Evolutionary conservation across 2,797 vertebrate genomes (phyloP).

Genomic region (Hapalemur alaotrensis): DNA sequence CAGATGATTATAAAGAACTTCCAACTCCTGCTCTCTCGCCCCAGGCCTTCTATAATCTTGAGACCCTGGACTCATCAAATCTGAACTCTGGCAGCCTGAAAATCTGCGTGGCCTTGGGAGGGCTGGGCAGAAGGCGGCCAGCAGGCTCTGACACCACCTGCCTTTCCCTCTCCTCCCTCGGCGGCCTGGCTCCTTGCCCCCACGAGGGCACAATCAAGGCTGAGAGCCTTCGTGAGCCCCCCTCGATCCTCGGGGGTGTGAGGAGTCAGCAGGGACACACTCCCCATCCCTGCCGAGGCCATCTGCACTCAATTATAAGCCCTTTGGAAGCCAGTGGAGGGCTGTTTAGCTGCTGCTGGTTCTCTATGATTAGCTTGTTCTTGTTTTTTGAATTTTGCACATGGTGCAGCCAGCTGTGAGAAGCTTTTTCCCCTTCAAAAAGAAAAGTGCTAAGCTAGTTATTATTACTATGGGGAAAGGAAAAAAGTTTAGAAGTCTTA

Average conservation of each 20-base stretch:
- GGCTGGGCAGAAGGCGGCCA: neutral
- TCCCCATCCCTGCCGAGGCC: neutral
- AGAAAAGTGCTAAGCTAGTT: constrained; percentile 50
- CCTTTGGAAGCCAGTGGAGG: constrained; percentile 48
- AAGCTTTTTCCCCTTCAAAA: neutral
- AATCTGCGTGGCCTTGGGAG: neutral
- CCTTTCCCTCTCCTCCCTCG: neutral
- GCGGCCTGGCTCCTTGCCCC: neutral
- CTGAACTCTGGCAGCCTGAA: neutral
- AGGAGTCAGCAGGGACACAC: neutral
- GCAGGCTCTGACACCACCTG: neutral
- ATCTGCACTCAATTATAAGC: constrained; percentile 70
- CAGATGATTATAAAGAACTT: neutral
- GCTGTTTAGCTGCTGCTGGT: neutral
- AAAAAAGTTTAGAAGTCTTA: constrained; percentile 10
- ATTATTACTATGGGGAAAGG: neutral
- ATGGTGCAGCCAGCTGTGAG: constrained; percentile 61
- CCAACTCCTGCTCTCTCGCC: neutral
- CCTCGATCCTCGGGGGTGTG: neutral
- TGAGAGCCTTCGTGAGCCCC: neutral
- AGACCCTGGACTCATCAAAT: neutral
- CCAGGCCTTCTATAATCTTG: neutral
- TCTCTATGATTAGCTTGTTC: constrained; percentile 50
- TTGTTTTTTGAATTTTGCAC: constrained; percentile 40
- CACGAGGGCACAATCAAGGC: neutral